Conservation (phyloP, 2,797 vertebrate species). For the Takifugu rubripes region DNA sequence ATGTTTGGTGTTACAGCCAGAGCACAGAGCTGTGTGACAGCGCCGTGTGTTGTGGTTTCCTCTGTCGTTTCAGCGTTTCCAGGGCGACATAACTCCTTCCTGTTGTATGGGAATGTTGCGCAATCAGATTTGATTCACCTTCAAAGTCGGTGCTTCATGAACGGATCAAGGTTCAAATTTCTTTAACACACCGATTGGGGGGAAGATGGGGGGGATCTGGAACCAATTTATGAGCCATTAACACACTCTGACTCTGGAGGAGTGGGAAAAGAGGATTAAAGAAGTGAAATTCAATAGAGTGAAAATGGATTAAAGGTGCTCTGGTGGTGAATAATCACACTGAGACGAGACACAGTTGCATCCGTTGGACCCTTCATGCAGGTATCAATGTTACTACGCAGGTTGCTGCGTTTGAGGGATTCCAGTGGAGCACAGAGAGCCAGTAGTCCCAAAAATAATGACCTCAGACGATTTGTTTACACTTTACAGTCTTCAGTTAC, state of each 20-base stretch:
- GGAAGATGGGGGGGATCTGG: constrained; percentile 47
- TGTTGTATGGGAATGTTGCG: not conserved
- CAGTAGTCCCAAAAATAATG: too few species aligned
- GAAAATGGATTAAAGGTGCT: constrained; percentile 29
- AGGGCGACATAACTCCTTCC: not conserved
- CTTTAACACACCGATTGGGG: not conserved
- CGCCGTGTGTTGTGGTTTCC: constrained; percentile 23
- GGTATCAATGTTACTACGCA: constrained; percentile 8
- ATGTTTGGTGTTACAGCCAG: too few species aligned
- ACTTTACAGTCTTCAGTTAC: not conserved
- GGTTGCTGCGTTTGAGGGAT: not conserved
- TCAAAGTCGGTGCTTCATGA: not conserved
- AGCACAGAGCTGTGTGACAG: constrained; percentile 26
- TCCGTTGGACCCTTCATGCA: too few species aligned
- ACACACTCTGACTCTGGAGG: constrained; percentile 26
- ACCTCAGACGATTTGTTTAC: too few species aligned
- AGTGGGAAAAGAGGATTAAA: constrained; percentile 42
- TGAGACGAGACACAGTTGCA: constrained; percentile 13
- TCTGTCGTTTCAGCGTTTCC: constrained; percentile 24
- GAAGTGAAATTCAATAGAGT: constrained; percentile 44
- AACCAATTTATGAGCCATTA: constrained; percentile 53
- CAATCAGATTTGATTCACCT: not conserved
- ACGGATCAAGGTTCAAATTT: not conserved
- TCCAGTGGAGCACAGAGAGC: too few species aligned
- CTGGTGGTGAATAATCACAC: constrained; percentile 27